These are phyloP conservation scores for Meganola albula DNA, from an alignment of 2,888 invertebrate species.

Conservation along the genomic window DNA sequence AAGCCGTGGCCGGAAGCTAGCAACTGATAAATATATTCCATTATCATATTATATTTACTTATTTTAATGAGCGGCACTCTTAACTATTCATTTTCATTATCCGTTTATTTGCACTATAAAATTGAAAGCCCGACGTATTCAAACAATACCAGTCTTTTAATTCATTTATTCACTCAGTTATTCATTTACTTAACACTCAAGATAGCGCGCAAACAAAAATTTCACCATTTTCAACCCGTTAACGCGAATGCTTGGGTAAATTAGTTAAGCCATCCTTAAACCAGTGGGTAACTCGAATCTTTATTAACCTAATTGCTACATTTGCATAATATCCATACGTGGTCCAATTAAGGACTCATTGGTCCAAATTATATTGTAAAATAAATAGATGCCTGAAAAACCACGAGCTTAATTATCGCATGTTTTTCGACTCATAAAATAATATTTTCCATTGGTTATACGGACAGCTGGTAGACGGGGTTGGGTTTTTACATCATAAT, in stretches of 20 bases:
- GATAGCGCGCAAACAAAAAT: conserved; percentile 28
- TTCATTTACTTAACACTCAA: conserved; percentile 16
- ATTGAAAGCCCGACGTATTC: not conserved
- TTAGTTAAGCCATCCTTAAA: conserved; percentile 45
- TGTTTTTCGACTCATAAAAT: conserved; percentile 13
- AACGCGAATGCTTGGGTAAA: conserved; percentile 39
- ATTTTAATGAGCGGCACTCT: too few relatives aligned
- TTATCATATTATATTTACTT: too few relatives aligned
- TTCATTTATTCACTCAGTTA: conserved; percentile 3
- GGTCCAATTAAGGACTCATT: conserved; percentile 54
- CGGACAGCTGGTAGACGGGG: too few relatives aligned
- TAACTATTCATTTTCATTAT: too few relatives aligned
- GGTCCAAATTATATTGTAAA: conserved; percentile 51
- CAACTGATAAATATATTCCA: too few relatives aligned
- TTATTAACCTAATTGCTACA: conserved; percentile 62
- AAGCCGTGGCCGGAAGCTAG: too few relatives aligned
- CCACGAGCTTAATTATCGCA: conserved; percentile 14
- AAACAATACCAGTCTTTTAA: not conserved
- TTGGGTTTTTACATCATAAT: too few relatives aligned
- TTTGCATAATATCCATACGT: conserved; percentile 60
- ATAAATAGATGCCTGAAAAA: conserved; percentile 49
- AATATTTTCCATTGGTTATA: conserved; percentile 11
- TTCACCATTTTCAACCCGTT: conserved; percentile 20
- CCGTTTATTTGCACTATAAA: not conserved
- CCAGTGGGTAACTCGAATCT: conserved; percentile 40